Base-by-base conservation (phyloP, 1,140 invertebrate genomes). In the Pogonus chalceus region DNA sequence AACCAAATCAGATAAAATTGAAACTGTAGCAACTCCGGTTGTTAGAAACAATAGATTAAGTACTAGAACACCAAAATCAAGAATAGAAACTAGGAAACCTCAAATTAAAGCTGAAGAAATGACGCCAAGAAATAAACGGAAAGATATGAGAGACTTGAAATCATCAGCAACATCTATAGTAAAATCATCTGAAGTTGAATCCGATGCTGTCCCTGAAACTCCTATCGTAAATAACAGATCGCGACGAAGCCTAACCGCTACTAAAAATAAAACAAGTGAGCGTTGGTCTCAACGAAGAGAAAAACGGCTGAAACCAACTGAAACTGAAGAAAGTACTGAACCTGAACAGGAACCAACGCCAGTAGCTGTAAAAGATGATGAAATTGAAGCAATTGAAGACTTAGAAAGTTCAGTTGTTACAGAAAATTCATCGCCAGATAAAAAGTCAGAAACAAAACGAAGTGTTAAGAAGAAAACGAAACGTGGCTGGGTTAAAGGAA, bases 211-310 rank as follows among this genome's bases (percentile, higher is more conserved):
- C 7, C 23, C 47, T 9, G 46, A 54, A n/a, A 62, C 64, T 31
- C 21, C 37, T 14, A 65, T 69, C 4, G 65, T 66, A 10, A 67
- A 69, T 20, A 61, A 60, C 22, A 64, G 63, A 16, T 59, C 65
- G 2, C 65, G 67, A 60, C 66, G 70, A 55, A 73, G 72, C 62
- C 71, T 70, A 58, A 73, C 72, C 59, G 64, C 71, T n/a, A 66
- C 70, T 2, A 65, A 69, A 55, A 69, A 66, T 61, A 67, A 67
- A 21, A 63, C 63, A 54, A 51, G 63, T 53, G 53, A 71, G 69
- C 49, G 72, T 58, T 63, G 73, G 73, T 64, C 62, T 53, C 62
- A 70, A 61, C 60, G 72, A 69, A 49, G 72, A 61, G 56, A 69
- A 23, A 65, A 70, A 48, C 71, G 69, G 35, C 56, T 60, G 54